Percentiles rank a stretch among this genome's conserved stretches.
These are phyloP conservation scores for Orthonevra nobilis DNA, from an alignment of 2,888 invertebrate genomes.

Conservation along the genomic window DNA sequence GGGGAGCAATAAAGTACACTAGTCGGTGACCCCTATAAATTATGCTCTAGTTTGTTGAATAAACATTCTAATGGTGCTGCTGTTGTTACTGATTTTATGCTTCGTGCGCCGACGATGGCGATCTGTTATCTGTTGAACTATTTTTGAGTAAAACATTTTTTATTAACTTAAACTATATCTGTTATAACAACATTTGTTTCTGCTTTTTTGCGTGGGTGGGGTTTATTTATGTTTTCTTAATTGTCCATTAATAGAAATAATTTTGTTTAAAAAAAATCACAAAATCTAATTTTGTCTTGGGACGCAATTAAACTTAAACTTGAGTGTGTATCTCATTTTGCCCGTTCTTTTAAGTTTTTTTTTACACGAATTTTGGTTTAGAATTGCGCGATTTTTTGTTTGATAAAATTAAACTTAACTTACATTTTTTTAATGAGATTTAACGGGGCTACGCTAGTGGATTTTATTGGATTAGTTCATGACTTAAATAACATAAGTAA, in stretches of 20 bases:
- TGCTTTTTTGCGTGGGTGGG: neutral
- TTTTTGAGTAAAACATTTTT: conserved; percentile 31
- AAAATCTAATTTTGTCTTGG: conserved; percentile 51
- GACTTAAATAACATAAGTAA: neutral
- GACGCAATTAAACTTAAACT: conserved; percentile 31
- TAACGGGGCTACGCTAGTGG: neutral
- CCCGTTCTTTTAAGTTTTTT: conserved; percentile 5
- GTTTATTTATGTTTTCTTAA: neutral
- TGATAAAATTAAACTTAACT: conserved; percentile 20
- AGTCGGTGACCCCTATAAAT: conserved; percentile 36
- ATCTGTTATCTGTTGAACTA: conserved; percentile 22
- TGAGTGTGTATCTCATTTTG: conserved; percentile 30
- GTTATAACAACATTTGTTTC: no score
- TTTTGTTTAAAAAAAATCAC: conserved; percentile 48
- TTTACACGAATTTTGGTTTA: conserved; percentile 10
- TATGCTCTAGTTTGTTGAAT: conserved; percentile 28
- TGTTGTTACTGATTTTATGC: conserved; percentile 14
- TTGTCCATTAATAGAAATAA: conserved; percentile 17
- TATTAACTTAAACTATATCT: conserved; percentile 25
- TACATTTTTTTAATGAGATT: conserved; percentile 39
- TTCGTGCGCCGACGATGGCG: conserved; percentile 15
- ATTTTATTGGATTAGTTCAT: conserved; percentile 1
- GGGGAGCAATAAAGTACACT: conserved; percentile 19
- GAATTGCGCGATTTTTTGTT: conserved; percentile 22
- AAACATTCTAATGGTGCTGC: conserved; percentile 48